Percentiles rank a stretch among this genome's conserved stretches.
Evolutionary conservation across 2,888 invertebrate species (phyloP).

Genomic region (Drosophila mercatorum): DNA sequence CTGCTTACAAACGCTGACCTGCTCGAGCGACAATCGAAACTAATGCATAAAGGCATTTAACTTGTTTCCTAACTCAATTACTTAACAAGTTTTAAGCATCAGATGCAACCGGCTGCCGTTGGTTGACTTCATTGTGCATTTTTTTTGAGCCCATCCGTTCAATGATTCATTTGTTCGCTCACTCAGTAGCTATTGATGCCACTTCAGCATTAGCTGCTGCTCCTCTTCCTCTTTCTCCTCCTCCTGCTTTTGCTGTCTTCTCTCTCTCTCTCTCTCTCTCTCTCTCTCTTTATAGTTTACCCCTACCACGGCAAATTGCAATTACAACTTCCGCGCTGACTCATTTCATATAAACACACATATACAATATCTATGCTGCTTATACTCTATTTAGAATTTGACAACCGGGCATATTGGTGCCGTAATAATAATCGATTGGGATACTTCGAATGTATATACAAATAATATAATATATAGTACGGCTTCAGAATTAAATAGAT

Average conservation of each 20-base stretch:
- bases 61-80: slow-evolving; percentile 39
- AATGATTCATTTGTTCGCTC: slow-evolving; percentile 9
- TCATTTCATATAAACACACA: slow-evolving; percentile 35
- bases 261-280: not conserved
- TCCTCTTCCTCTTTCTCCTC: not conserved
- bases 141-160: slow-evolving; percentile 17
- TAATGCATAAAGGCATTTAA: slow-evolving; percentile 34
- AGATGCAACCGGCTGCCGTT: slow-evolving; percentile 17
- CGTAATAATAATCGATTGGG: too few relatives aligned
- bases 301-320: slow-evolving; percentile 38
- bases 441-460: not conserved
- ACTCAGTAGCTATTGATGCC: slow-evolving; percentile 24
- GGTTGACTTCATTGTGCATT: slow-evolving; percentile 43
- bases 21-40: slow-evolving; percentile 28
- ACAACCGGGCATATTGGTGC: not conserved
- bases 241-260: slow-evolving; percentile 14
- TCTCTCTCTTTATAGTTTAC: not conserved
- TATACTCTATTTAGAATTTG: not conserved
- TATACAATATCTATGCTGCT: not conserved
- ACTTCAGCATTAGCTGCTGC: slow-evolving; percentile 10
- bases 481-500: not conserved
- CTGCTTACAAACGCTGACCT: not conserved
- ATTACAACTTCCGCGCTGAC: slow-evolving; percentile 72
- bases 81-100: slow-evolving; percentile 20
- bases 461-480: not conserved